Percentiles rank a stretch among this genome's conserved stretches.
phyloP scores from a whole-genome alignment of 1,140 invertebrate genomes.

The Anthonomus grandis region DNA sequence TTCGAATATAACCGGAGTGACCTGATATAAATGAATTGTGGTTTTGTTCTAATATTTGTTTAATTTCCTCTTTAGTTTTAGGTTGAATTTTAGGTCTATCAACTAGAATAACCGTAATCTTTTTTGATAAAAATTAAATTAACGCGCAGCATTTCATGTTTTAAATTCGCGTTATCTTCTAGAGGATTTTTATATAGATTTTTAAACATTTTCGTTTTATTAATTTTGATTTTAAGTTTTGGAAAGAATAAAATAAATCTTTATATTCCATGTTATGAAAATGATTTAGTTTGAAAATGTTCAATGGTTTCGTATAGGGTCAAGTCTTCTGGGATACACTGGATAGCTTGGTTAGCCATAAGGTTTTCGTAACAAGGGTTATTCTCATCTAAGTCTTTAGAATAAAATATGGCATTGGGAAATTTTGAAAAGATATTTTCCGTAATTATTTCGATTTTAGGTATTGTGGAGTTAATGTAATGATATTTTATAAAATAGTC shows the following conservation, averaged over 20 bases:
- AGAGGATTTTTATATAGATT: constrained; percentile 18
- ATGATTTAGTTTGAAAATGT: constrained; percentile 33
- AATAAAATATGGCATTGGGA: constrained; percentile 34
- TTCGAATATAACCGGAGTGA: constrained; percentile 36
- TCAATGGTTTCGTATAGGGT: constrained; percentile 20
- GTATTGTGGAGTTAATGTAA: constrained; percentile 32
- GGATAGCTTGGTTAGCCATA: constrained; percentile 21
- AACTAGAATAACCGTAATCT: constrained; percentile 20
- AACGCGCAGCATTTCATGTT: constrained; percentile 28
- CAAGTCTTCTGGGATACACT: constrained; percentile 15
- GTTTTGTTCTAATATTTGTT: constrained; percentile 42
- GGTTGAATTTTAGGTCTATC: constrained; percentile 13
- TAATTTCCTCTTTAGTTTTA: constrained; percentile 33
- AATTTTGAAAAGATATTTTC: constrained; percentile 31
- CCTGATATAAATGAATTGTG: constrained; percentile 40
- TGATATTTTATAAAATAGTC: constrained; percentile 40
- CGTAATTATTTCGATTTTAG: constrained; percentile 27
- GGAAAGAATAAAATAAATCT: constrained; percentile 36
- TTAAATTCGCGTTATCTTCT: constrained; percentile 21
- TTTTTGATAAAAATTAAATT: constrained; percentile 12
- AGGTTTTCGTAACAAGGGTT: constrained; percentile 34
- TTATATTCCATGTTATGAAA: constrained; percentile 37
- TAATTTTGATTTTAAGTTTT: constrained; percentile 20
- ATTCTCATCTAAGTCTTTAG: constrained; percentile 37
- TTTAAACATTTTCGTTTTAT: constrained; percentile 6